A percentile compares a stretch with the other conserved stretches of the same genome.
These are phyloP conservation scores for Chaetophractus vellerosus DNA, from an alignment of 2,797 vertebrate species.

Conservation along the genomic window DNA sequence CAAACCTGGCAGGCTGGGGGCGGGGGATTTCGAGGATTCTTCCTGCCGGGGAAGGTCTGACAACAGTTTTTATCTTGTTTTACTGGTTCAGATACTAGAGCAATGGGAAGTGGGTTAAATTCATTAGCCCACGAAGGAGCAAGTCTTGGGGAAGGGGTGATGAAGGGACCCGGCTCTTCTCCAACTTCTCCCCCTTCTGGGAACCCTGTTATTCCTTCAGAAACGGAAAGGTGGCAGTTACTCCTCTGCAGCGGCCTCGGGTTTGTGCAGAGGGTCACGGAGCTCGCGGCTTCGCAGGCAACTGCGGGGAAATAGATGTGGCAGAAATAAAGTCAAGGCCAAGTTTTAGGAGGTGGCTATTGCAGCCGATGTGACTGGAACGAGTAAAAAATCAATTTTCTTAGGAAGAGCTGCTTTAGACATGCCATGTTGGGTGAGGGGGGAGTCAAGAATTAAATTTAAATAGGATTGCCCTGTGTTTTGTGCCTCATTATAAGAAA, in stretches of 20 bases:
- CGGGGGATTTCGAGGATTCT: not conserved
- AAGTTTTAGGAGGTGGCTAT: conserved; percentile 1
- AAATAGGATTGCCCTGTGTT: conserved; percentile 29
- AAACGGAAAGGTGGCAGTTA: conserved; percentile 59
- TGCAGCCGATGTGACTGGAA: not conserved
- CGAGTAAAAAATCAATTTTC: not conserved
- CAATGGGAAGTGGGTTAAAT: not conserved
- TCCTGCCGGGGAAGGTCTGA: conserved; percentile 18
- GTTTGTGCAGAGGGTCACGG: conserved; percentile 37
- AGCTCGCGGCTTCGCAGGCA: conserved; percentile 58
- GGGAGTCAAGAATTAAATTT: not conserved
- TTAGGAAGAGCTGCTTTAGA: conserved; percentile 25
- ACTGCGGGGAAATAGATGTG: not conserved
- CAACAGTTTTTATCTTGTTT: conserved; percentile 42
- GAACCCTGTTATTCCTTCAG: conserved; percentile 39
- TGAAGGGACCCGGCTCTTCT: not conserved
- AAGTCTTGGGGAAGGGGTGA: not conserved
- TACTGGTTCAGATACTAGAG: not conserved
- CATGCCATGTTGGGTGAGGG: not conserved
- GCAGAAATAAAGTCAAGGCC: conserved; percentile 62
- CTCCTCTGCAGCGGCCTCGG: not conserved
- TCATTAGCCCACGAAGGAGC: conserved; percentile 23
- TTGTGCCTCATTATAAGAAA: conserved; percentile 63
- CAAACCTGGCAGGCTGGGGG: not conserved
- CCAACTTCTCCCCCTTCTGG: conserved; percentile 39